Conservation (phyloP, 2,113 vertebrate genomes). For the Mirza zaza region DNA sequence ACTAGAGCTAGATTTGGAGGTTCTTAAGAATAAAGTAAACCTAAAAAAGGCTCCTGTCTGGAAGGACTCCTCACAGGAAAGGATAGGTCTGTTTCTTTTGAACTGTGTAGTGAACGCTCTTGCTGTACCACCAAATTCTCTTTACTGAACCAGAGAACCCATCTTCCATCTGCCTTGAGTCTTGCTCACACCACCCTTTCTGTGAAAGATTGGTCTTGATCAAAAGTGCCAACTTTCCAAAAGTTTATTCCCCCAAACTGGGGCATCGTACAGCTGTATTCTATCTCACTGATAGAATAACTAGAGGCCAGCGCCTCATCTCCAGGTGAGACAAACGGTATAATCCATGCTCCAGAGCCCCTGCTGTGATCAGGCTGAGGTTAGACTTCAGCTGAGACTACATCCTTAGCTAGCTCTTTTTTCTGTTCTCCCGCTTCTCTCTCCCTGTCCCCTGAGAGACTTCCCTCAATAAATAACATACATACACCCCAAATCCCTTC, state of each 20-base stretch:
- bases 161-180: neutral
- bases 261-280: neutral
- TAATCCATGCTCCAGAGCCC: neutral
- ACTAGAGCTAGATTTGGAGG: neutral
- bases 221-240: neutral
- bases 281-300: neutral
- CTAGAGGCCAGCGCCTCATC: neutral
- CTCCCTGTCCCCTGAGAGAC: neutral
- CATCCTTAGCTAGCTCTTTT: neutral
- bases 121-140: neutral
- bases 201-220: neutral
- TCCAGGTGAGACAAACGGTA: neutral
- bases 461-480: neutral
- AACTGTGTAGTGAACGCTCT: neutral
- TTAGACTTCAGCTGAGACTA: neutral
- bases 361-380: neutral
- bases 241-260: neutral
- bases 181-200: neutral
- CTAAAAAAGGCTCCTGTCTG: neutral
- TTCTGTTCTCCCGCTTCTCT: neutral
- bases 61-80: neutral
- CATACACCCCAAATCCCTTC: neutral
- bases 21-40: neutral
- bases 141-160: neutral
- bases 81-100: neutral